Base-by-base conservation (phyloP, 2,797 vertebrate species). In the Thaleichthys pacificus region DNA sequence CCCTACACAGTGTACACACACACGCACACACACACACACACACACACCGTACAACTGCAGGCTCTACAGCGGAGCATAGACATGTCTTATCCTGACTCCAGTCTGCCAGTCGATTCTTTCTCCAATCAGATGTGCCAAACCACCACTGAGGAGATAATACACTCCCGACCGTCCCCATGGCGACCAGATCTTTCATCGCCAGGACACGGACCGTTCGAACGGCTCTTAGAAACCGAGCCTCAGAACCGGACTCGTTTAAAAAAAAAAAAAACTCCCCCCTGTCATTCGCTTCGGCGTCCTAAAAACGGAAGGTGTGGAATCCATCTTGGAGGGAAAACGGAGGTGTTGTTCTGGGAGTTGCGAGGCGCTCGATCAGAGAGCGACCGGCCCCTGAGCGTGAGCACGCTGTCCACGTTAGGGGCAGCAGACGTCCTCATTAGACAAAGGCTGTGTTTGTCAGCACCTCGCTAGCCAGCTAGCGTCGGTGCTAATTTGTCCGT, bases 81-180 rank as follows among this genome's bases (percentile, higher is more conserved):
- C 82, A 68, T 77, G 82, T 87, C 74, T 83, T 26, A 80, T 88
- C 87, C 80, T 76, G 82, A 76, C 22, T 28, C 77, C 78, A 70
- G 58, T 80, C 76, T 75, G 54, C 35, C 19, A 22, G 49, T 62
- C 9, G 28, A 15, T 60, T 58, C 17, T 21, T 78, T 66, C 77
- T 75, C 70, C 78, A 75, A 71, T 85, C 82, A 77, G 82, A 66
- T 68, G 79, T 84, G 85, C 84, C 85, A 87, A 82, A 82, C 77
- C 64, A 77, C 81, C 70, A 72, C 83, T 81, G 86, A 82, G 83
- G 77, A 82, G 85, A 90, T 88, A 89, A 88, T 83, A 42, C 61
- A 80, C 76, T 83, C 80, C 68, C 79, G 80, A 79, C 87, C 82
- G 77, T 88, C 78, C 79, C 86, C 86, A 85, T 84, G 82, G 89